Evolutionary conservation across 2,113 vertebrate genomes (phyloP).

Genomic region (Heteronetta atricapilla): DNA sequence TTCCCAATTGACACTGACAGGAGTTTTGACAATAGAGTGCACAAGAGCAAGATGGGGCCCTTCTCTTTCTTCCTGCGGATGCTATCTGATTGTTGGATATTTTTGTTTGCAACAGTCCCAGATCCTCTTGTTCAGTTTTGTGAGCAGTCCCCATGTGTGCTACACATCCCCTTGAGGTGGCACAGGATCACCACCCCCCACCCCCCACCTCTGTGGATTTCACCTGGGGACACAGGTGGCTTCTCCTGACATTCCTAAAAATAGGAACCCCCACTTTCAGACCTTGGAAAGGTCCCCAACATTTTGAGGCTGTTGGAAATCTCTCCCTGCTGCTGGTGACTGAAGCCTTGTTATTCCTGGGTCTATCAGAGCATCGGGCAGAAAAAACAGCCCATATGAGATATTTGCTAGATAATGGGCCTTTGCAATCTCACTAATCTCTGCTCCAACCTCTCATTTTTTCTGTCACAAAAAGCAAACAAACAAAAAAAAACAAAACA

Average conservation of each 20-base stretch:
- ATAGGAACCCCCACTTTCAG: not conserved
- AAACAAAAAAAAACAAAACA: not conserved
- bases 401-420: not conserved
- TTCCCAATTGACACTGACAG: accelerated
- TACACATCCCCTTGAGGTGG: no score
- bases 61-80: not conserved
- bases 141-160: not conserved
- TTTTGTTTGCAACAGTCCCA: accelerated
- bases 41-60: accelerated
- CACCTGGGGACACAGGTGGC: not conserved
- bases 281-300: not conserved
- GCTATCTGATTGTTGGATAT: not conserved
- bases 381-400: not conserved
- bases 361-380: not conserved
- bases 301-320: not conserved
- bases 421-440: not conserved
- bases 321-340: not conserved
- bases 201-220: no score
- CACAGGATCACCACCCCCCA: no score
- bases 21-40: not conserved
- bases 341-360: not conserved
- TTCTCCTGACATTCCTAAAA: not conserved
- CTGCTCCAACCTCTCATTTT: not conserved
- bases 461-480: not conserved
- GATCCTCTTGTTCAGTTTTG: not conserved